Evolutionary conservation across 2,797 vertebrate species (phyloP).

Genomic region (Phrynocephalus forsythii): DNA sequence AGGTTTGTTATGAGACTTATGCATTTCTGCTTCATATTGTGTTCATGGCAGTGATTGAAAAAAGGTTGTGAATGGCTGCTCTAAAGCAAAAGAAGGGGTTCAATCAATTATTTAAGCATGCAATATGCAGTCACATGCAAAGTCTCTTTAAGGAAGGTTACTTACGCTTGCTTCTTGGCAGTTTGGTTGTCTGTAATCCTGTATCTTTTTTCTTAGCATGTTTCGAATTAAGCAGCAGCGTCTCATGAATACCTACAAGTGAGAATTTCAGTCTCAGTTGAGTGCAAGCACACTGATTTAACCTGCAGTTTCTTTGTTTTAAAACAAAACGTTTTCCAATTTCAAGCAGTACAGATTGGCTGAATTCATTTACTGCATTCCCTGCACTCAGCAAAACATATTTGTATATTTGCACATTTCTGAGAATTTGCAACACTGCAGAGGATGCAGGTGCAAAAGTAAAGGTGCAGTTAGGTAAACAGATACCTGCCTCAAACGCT

Average conservation of each 20-base stretch:
- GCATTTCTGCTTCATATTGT: no score
- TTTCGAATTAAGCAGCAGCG: constrained; percentile 84
- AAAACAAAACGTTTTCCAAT: neutral
- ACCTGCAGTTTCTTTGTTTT: neutral
- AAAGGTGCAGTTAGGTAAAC: neutral
- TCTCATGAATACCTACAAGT: constrained; percentile 85
- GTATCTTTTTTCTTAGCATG: constrained; percentile 60
- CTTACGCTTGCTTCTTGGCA: constrained; percentile 89
- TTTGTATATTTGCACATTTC: neutral
- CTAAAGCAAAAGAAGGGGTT: no score
- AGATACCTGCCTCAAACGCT: neutral
- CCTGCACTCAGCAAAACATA: neutral
- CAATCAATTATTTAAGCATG: neutral
- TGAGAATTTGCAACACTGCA: neutral
- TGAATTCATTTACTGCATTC: neutral
- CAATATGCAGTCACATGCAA: neutral
- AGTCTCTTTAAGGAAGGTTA: constrained; percentile 16
- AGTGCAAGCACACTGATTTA: neutral
- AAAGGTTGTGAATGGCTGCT: no score
- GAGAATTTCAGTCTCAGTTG: neutral
- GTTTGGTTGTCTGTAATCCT: constrained; percentile 80
- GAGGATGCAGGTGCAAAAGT: neutral
- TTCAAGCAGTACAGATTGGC: neutral
- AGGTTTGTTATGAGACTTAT: no score
- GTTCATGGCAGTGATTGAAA: no score